Evolutionary conservation across 2,888 invertebrate genomes (phyloP), one percentile per base, ranked within the genome.

Genomic region (Apotomis turbidana): DNA sequence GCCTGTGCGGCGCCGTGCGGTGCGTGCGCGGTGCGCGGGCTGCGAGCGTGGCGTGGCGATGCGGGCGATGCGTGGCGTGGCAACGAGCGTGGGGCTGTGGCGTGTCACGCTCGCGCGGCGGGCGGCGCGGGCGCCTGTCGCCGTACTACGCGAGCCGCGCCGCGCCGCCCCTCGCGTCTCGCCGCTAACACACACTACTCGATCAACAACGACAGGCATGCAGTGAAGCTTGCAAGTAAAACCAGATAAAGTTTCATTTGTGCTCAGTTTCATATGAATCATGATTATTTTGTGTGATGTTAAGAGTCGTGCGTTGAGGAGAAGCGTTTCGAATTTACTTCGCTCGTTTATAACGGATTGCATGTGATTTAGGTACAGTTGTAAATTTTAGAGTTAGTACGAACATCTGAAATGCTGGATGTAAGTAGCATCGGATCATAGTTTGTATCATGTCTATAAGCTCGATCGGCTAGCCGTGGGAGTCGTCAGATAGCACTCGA

Each of bases 321-420:
- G 93, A 93, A 93, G 93, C 93, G 93, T 93, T 92, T 93, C 92
- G 93, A 93, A 93, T 93, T 93, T 93, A 93, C 93, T 90, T 91
- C 89, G 89, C 87, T 90, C 87, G 89, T 85, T 88, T 80, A 85
- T 84, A 83, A 80, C 82, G 81, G 86, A 85, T 86, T 87, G 83
- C 78, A 90, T 91, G 92, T 93, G 91, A 90, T 87, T 88, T 82
- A 85, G 87, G 90, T 91, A 90, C 85, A 87, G 89, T 90, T 87
- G 89, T 89, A 85, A 85, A 85, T 86, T 57, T 83, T 79, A 87
- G 90, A 90, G 90, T 91, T 87, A 90, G 91, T 91, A 88, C 89
- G 84, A 87, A 86, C 89, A 90, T 90, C 89, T 90, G 90, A 86
- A 88, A 91, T 91, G 91, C 91, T 87, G 85, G 87, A 90, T 92